Conservation (phyloP, 1,140 invertebrate species). For the Ganaspis sp. region DNA sequence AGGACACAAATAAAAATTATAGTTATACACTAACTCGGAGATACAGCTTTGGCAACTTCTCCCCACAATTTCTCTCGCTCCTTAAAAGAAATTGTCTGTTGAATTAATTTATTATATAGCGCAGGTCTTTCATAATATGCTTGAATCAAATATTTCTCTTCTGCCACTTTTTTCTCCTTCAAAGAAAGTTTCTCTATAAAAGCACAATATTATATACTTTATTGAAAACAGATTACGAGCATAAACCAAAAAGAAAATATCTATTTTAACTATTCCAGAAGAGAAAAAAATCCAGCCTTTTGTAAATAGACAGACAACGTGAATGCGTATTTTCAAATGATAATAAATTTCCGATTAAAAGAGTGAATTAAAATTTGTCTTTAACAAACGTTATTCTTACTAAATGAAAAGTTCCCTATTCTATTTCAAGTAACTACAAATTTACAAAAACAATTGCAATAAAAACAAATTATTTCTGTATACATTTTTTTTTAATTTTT, state of each 20-base stretch:
- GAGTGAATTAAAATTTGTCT: too few relatives aligned
- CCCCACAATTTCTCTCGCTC: not conserved
- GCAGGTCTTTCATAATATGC: not conserved
- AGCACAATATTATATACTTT: not conserved
- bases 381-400: too few relatives aligned
- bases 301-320: too few relatives aligned
- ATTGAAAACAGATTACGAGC: not conserved
- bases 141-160: not conserved
- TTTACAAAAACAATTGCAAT: too few relatives aligned
- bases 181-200: not conserved
- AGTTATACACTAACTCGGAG: not conserved
- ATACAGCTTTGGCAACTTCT: not conserved
- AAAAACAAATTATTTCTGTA: too few relatives aligned
- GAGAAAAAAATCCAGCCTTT: too few relatives aligned
- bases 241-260: not conserved
- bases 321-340: too few relatives aligned
- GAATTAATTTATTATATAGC: not conserved
- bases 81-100: not conserved
- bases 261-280: not conserved
- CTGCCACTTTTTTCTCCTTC: not conserved
- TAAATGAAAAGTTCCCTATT: too few relatives aligned
- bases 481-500: too few relatives aligned
- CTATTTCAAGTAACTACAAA: too few relatives aligned
- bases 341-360: too few relatives aligned
- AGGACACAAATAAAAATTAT: not conserved